Evolutionary conservation across 2,797 vertebrate species (phyloP), one percentile per base, ranked within the genome.

Genomic region (Gadopsis bispinosus): DNA sequence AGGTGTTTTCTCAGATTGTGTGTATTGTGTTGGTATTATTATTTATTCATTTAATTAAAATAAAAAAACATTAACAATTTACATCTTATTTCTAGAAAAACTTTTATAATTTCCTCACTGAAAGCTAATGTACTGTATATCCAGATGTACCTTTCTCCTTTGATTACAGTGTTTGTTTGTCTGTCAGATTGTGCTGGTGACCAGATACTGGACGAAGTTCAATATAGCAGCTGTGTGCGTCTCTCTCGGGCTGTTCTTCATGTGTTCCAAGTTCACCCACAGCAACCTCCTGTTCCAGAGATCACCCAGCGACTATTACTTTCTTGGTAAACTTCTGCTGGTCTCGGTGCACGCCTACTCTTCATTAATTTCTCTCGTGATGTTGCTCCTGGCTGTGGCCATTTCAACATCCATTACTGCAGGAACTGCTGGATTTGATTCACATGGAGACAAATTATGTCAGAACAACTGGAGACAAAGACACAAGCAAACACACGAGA

Each of bases 171-270:
- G 17, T 79, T 56, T 62, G 26, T 68, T 45, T 69, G 50, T 70
- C 19, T 47, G n/a, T 31, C 89, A 99, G 98, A 83, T 97, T 6
- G 53, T 93, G 13, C 87, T 98, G 76, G 69, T 95, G 80, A 95
- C 94, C 26, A 96, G 88, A 76, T 93, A 93, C 93, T 99, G 98
- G 97, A 99, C 96, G 0, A 66, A 89, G 50, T 86, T 94, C 87
- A 95, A 88, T 0, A 55, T 93, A n/a, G 87, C 92, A 29, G 77
- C 93, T 2, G 8, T 98, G 11, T 3, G 89, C 16, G 12, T 94
- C 63, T 97, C 97, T 62, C 5, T 97, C 10, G 5, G 67, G 14
- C 0, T 94, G 54, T 98, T 96, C 69, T 95, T 94, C 78, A 1
- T 96, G 58, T 81, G 93, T 41, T 94, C 94, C 3, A 90, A 87